Conservation (phyloP, 1,140 invertebrate species). For the Heliothis subflexa region DNA sequence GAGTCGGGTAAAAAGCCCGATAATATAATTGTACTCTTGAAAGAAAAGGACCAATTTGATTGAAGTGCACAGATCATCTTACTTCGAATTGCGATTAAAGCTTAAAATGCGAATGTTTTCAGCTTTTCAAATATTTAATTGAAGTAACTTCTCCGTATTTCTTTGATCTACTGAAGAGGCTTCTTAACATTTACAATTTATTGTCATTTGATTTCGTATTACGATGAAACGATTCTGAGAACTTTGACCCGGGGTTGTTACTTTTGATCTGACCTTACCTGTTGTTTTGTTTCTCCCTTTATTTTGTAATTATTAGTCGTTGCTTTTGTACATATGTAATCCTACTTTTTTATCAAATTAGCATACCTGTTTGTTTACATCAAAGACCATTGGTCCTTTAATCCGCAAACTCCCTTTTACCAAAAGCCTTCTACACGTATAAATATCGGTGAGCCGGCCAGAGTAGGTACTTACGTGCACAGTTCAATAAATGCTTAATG, state of each 20-base stretch:
- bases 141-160: background rate
- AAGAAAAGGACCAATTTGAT: too few relatives aligned
- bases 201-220: background rate
- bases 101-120: background rate
- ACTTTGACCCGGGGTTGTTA: background rate
- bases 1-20: too few relatives aligned
- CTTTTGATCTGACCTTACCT: background rate
- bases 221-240: background rate
- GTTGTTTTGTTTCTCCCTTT: background rate
- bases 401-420: background rate
- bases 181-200: background rate
- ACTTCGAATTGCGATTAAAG: background rate
- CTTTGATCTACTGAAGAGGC: background rate
- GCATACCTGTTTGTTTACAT: too few relatives aligned
- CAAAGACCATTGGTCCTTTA: too few relatives aligned
- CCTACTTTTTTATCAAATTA: too few relatives aligned
- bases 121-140: background rate
- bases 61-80: background rate
- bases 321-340: background rate
- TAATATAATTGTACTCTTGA: too few relatives aligned
- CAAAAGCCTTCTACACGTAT: too few relatives aligned
- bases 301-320: background rate
- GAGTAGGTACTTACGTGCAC: background rate
- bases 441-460: too few relatives aligned
- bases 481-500: slow-evolving; percentile 5